Evolutionary conservation across 1,140 invertebrate genomes (phyloP).

Genomic region (Triops cancriformis): DNA sequence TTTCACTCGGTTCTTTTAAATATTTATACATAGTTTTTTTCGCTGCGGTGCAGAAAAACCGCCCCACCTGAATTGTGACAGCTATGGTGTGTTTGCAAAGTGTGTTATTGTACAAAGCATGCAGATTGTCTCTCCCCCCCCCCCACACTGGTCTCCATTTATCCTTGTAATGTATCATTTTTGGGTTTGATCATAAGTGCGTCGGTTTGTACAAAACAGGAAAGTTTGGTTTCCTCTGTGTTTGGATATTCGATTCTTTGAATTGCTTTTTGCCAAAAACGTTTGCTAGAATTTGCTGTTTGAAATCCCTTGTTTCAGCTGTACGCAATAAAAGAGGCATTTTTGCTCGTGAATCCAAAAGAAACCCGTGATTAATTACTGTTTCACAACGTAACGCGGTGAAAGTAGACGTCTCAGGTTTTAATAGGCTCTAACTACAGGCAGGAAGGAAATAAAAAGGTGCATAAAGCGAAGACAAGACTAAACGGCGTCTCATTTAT

Average conservation of each 20-base stretch:
- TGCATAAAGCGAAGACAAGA: not conserved
- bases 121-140: not conserved
- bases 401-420: not conserved
- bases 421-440: not conserved
- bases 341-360: not conserved
- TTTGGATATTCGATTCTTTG: not conserved
- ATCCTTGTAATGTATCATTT: slow-evolving; percentile 3
- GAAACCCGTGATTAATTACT: not conserved
- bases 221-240: not conserved
- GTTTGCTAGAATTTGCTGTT: not conserved
- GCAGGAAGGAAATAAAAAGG: not conserved
- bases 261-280: not conserved
- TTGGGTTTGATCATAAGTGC: not conserved
- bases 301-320: not conserved
- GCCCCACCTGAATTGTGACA: not conserved
- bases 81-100: not conserved
- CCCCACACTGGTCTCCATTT: not conserved
- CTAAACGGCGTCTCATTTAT: not conserved
- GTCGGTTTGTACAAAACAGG: not conserved
- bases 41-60: not conserved
- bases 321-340: not conserved
- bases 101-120: not conserved
- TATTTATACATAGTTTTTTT: not conserved
- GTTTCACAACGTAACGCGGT: not conserved
- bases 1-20: not conserved